Conservation (phyloP, 2,113 vertebrate genomes). For the Ceyx margarethae region DNA sequence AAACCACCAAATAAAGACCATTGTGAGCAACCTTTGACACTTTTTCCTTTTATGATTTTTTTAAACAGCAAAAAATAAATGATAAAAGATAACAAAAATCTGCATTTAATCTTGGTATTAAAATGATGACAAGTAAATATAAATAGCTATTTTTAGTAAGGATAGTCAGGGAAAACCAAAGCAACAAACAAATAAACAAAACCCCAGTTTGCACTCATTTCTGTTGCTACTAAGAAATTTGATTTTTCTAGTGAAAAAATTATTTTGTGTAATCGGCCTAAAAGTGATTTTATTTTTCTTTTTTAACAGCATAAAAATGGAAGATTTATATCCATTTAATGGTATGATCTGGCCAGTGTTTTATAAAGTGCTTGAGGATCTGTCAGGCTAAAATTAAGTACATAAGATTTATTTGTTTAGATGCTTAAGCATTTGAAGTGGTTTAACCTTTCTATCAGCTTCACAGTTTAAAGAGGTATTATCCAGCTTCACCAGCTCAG, state of each 20-base stretch:
- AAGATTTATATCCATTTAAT: background rate
- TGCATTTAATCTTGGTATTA: background rate
- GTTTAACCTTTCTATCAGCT: background rate
- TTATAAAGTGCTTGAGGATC: background rate
- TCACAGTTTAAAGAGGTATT: background rate
- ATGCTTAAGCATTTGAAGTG: background rate
- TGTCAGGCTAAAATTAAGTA: background rate
- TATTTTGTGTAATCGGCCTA: background rate
- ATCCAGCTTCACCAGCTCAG: background rate
- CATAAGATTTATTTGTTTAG: constrained; percentile 25
- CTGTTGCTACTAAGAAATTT: background rate
- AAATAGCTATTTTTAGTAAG: constrained; percentile 2
- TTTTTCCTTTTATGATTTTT: background rate
- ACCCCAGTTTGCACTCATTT: background rate
- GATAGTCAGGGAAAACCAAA: rapidly evolving
- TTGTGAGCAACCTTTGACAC: background rate
- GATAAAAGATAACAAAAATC: background rate
- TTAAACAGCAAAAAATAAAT: background rate
- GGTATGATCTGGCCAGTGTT: background rate
- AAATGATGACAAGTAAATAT: background rate
- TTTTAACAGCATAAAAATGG: background rate
- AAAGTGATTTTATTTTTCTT: background rate
- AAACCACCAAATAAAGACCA: background rate
- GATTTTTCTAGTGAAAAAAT: background rate
- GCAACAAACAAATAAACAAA: background rate